A percentile compares a stretch with the other conserved stretches of the same genome.
These are phyloP conservation scores for Ranitomeya imitator DNA, from an alignment of 2,113 vertebrate species.

Conservation along the genomic window DNA sequence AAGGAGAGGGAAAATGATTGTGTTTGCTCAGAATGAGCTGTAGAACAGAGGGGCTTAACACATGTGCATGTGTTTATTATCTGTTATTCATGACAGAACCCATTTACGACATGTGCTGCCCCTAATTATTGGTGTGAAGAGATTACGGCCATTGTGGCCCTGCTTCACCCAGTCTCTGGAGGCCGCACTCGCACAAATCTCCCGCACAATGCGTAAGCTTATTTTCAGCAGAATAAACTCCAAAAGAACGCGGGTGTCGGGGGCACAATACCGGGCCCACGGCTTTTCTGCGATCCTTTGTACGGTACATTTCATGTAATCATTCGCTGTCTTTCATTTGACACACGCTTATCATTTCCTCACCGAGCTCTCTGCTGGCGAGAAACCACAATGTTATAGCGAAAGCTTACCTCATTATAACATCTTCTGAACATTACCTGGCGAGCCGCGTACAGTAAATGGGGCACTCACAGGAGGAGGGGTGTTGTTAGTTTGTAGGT, in stretches of 20 bases:
- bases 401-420: not conserved
- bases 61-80: conserved; percentile 80
- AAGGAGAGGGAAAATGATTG: conserved; percentile 77
- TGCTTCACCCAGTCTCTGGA: conserved; percentile 67
- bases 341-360: conserved; percentile 17
- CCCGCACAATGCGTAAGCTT: conserved; percentile 58
- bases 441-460: not conserved
- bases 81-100: conserved; percentile 76
- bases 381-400: not conserved
- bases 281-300: conserved; percentile 61
- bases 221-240: conserved; percentile 55
- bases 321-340: not conserved
- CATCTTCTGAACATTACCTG: conserved; percentile 8
- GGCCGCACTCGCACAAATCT: conserved; percentile 65
- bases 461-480: not conserved
- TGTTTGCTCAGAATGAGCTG: conserved; percentile 77
- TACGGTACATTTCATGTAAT: conserved; percentile 61
- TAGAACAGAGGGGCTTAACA: conserved; percentile 81
- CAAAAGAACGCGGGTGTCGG: conserved; percentile 64
- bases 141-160: conserved; percentile 71
- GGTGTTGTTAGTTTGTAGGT: not conserved
- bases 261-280: conserved; percentile 65
- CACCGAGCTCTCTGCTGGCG: not conserved
- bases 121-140: conserved; percentile 79
- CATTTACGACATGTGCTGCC: conserved; percentile 69